Conservation (phyloP, 1,140 invertebrate species). For the Steinernema feltiae region DNA sequence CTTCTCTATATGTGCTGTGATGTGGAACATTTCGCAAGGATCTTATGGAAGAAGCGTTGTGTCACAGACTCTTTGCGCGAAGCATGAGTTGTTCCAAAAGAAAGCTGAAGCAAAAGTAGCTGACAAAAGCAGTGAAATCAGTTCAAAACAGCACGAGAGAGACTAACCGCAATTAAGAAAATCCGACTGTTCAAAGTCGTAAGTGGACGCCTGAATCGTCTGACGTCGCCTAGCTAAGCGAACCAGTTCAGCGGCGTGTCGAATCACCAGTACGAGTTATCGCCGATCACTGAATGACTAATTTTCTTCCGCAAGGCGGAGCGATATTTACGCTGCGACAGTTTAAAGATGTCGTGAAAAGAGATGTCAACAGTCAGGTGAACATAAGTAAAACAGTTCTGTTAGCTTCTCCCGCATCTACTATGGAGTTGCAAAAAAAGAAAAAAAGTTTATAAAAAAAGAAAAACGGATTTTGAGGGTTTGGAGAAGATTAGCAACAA, state of each 20-base stretch:
- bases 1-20: neutral
- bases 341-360: neutral
- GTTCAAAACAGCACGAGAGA: neutral
- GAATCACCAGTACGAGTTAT: slow-evolving; percentile 3
- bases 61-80: neutral
- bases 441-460: no score
- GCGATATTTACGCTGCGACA: neutral
- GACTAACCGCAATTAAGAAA: neutral
- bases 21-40: neutral
- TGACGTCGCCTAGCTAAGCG: slow-evolving; percentile 4
- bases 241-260: slow-evolving; percentile 12
- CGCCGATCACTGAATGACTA: slow-evolving; percentile 5
- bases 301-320: neutral
- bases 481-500: neutral
- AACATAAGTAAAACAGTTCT: no score
- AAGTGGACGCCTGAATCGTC: neutral
- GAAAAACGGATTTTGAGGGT: no score
- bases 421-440: no score
- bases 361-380: neutral
- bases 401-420: no score
- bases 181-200: neutral
- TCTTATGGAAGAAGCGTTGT: neutral
- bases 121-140: neutral
- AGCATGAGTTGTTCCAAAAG: neutral
- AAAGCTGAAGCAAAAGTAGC: neutral